These are phyloP conservation scores for Rutpela maculata DNA, from an alignment of 2,888 invertebrate genomes.

Conservation along the genomic window DNA sequence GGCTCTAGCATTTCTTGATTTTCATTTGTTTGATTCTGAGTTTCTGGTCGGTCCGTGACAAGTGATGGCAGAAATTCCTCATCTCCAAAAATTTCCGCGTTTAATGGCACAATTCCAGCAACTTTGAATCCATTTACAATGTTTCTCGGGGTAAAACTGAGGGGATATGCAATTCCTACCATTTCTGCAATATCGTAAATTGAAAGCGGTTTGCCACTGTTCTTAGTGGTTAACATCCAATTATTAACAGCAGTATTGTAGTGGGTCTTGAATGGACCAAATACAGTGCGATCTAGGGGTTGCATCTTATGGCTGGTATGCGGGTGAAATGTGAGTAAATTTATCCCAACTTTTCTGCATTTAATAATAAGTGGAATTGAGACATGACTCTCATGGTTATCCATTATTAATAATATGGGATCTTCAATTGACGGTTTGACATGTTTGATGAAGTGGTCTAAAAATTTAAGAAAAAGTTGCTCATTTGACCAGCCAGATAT, in stretches of 20 bases:
- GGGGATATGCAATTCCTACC: conserved; percentile 51
- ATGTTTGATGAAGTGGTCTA: conserved; percentile 51
- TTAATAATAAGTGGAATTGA: conserved; percentile 50
- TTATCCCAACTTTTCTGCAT: conserved; percentile 50
- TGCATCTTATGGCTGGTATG: conserved; percentile 58
- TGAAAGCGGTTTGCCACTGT: conserved; percentile 51
- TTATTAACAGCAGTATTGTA: conserved; percentile 51
- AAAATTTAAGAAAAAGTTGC: conserved; percentile 43
- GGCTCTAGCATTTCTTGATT: too few relatives aligned
- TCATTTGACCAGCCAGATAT: conserved; percentile 62
- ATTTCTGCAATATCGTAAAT: conserved; percentile 53
- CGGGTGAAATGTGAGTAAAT: conserved; percentile 58
- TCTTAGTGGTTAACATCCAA: conserved; percentile 44
- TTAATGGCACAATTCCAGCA: conserved; percentile 49
- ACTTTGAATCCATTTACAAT: conserved; percentile 48
- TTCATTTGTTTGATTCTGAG: too few relatives aligned
- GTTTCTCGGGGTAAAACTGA: conserved; percentile 53
- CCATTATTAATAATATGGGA: conserved; percentile 59
- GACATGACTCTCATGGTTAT: conserved; percentile 66
- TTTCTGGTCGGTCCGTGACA: conserved; percentile 14
- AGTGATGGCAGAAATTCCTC: conserved; percentile 45
- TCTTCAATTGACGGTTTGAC: conserved; percentile 56
- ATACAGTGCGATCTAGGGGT: conserved; percentile 56
- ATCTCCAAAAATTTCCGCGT: conserved; percentile 51
- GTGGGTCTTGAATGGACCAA: conserved; percentile 57